Base-by-base conservation (phyloP, 2,113 vertebrate species). In the Cyanoderma ruficeps region DNA sequence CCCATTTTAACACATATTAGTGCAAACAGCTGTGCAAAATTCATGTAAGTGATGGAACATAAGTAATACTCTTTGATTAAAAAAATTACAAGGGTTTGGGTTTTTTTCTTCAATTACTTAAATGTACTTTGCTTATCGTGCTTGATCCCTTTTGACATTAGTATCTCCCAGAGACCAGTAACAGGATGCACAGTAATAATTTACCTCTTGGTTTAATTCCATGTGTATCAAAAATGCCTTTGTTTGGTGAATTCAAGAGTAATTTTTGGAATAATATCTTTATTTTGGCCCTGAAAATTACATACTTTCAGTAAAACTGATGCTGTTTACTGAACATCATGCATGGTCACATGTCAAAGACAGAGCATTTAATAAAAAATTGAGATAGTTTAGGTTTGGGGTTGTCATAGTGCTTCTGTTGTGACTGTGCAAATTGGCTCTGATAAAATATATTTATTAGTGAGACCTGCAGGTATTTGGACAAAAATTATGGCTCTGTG, bases 21-120 rank as follows among this genome's bases (percentile, higher is more conserved):
- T 95, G 91, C 95, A 97, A 97, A 92, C 84, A 96, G 83, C 84
- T 97, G 85, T 94, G 80, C 83, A 96, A 97, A 98, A 95, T 96
- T 87, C 88, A 83, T 82, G 33, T 87, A 96, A 96, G 67, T 94
- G 46, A 52, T 94, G 87, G 78, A 95, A 95, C 68, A 93, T 63
- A 92, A 95, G 53, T 92, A 81, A 93, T 89, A 80, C 31, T 19
- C 25, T 93, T 91, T 89, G 95, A 96, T 96, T 97, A 15, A 83
- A 92, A 96, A 83, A 90, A 94, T 56, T 91, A 90, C 44, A 87
- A 94, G 77, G 14, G 1, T 4, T 39, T 33, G 4, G 2, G 1
- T 21, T 16, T n/a, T 33, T 71, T 95, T 92, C 59, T 83, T 57
- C 8, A 90, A 94, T 49, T 16, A 63, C 11, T 64, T 83, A 61